phyloP scores from a whole-genome alignment of 2,113 vertebrate genomes.

The Menura novaehollandiae region DNA sequence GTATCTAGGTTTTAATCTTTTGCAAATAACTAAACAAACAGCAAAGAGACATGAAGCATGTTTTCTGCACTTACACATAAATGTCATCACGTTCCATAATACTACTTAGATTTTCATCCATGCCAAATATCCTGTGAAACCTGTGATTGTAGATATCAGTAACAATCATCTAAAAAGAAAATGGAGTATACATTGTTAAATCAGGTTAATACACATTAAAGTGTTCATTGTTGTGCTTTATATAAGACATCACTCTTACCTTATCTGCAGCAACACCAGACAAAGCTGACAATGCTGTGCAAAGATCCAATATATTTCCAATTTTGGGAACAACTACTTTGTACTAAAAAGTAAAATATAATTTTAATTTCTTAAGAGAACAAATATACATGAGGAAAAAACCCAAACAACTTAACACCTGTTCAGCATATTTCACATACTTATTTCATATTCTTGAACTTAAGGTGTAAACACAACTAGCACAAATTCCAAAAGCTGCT shows the following conservation, averaged over 20 bases:
- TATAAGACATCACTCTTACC: conserved; percentile 69
- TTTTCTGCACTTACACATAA: conserved; percentile 88
- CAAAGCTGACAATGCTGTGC: conserved; percentile 84
- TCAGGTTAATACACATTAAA: background rate
- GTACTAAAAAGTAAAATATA: conserved; percentile 77
- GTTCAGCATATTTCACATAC: background rate
- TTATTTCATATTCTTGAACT: background rate
- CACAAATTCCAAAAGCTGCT: background rate
- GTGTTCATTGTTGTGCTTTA: background rate
- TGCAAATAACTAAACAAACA: background rate
- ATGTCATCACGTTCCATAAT: conserved; percentile 99
- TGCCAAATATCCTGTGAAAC: conserved; percentile 96
- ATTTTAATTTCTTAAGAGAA: background rate
- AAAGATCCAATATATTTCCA: conserved; percentile 95
- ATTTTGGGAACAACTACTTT: conserved; percentile 98
- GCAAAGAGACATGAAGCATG: background rate
- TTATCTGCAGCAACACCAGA: conserved; percentile 91
- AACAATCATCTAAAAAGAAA: conserved; percentile 85
- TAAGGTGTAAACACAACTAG: background rate
- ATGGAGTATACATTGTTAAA: conserved; percentile 5
- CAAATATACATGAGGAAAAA: background rate
- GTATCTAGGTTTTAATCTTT: background rate
- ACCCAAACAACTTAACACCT: background rate
- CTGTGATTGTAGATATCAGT: conserved; percentile 99
- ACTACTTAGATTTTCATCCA: conserved; percentile 97